Conservation (phyloP, 2,888 invertebrate species). For the Tetranychus piercei region DNA sequence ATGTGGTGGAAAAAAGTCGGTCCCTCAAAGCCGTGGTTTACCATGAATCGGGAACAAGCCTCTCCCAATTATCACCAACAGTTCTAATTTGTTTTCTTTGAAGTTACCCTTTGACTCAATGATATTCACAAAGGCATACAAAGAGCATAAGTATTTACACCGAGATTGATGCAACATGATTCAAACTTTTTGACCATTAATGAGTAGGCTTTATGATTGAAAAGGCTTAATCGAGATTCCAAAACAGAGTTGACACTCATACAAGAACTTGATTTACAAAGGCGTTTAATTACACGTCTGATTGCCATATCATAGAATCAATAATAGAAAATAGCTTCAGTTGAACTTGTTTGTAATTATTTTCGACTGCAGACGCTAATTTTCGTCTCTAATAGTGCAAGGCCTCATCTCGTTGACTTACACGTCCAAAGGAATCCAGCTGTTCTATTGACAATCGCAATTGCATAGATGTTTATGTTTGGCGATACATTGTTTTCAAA, state of each 20-base stretch:
- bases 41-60: too few relatives aligned
- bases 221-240: not conserved
- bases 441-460: not conserved
- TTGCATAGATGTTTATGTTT: not conserved
- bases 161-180: not conserved
- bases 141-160: not conserved
- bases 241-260: not conserved
- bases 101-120: too few relatives aligned
- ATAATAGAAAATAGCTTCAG: not conserved
- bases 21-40: too few relatives aligned
- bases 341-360: not conserved
- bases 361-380: not conserved
- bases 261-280: not conserved
- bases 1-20: too few relatives aligned
- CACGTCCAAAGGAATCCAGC: not conserved
- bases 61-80: too few relatives aligned
- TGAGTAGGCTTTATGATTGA: not conserved
- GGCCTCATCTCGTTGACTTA: not conserved
- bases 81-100: not conserved
- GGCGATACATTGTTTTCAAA: not conserved
- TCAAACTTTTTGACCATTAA: not conserved
- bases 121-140: too few relatives aligned
- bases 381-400: not conserved
- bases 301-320: not conserved
- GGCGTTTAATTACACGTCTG: not conserved